A percentile compares a stretch with the other conserved stretches of the same genome.
phyloP scores from a whole-genome alignment of 2,113 vertebrate genomes.

The Nymphicus hollandicus region DNA sequence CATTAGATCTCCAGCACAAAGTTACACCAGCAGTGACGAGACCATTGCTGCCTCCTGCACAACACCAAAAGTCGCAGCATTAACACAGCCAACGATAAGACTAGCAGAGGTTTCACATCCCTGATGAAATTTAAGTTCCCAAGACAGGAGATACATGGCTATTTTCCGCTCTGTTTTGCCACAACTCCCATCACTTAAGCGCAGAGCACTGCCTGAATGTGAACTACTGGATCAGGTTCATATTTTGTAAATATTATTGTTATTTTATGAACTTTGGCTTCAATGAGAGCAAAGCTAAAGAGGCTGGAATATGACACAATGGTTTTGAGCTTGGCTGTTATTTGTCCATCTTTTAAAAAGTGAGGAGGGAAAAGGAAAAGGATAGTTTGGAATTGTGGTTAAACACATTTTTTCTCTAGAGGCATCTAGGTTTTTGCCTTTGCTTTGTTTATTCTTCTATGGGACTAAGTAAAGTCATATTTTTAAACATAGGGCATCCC shows the following conservation, averaged over 20 bases:
- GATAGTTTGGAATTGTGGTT: constrained; percentile 66
- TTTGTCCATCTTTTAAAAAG: constrained; percentile 13
- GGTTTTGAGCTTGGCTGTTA: background rate
- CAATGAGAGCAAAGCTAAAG: background rate
- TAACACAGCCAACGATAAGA: background rate
- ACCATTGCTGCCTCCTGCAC: background rate
- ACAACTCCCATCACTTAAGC: background rate
- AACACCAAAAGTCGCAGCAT: background rate
- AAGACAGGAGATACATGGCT: background rate
- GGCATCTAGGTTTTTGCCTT: constrained; percentile 53
- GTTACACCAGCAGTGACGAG: fast-evolving
- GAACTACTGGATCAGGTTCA: constrained; percentile 29
- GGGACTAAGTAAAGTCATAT: constrained; percentile 50
- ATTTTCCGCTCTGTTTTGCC: background rate
- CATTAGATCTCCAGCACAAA: background rate
- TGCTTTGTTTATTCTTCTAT: constrained; percentile 65
- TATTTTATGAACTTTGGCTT: constrained; percentile 39
- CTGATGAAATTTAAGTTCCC: background rate
- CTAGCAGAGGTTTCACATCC: background rate
- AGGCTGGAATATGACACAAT: constrained; percentile 3
- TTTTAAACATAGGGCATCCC: constrained; percentile 60
- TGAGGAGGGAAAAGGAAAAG: background rate
- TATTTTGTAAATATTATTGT: constrained; percentile 49
- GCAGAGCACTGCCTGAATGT: background rate
- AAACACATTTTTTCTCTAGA: constrained; percentile 50